These are phyloP conservation scores for Trematomus loennbergii DNA, from an alignment of 2,113 vertebrate species.

Conservation along the genomic window DNA sequence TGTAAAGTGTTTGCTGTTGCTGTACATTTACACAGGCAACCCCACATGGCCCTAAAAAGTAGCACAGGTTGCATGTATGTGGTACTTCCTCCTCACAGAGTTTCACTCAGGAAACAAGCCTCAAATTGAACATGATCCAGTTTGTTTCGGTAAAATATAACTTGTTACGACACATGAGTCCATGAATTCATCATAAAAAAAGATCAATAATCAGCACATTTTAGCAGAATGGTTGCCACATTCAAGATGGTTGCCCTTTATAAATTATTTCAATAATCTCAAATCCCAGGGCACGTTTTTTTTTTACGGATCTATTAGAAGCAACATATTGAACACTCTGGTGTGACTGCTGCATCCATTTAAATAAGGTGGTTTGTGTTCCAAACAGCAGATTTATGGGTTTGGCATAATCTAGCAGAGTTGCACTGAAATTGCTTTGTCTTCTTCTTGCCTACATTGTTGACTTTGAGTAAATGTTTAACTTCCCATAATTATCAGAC, in stretches of 20 bases:
- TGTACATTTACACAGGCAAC: background rate
- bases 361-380: conserved; percentile 10
- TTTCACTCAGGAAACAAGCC: conserved; percentile 5
- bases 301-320: background rate
- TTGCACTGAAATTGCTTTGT: background rate
- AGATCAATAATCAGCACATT: background rate
- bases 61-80: background rate
- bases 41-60: background rate
- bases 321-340: background rate
- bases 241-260: background rate
- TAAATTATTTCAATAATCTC: background rate
- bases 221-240: background rate
- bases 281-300: background rate
- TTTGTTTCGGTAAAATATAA: background rate
- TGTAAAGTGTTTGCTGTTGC: background rate
- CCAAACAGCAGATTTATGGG: background rate
- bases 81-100: background rate
- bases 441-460: background rate
- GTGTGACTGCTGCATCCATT: background rate
- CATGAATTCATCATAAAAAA: background rate
- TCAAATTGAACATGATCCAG: background rate
- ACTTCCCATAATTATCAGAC: background rate
- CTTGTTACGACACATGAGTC: background rate
- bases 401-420: background rate
- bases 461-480: no score